A percentile compares a stretch with the other conserved stretches of the same genome.
Conservation (phyloP, 2,797 vertebrate species). For the Halcyon badia region DNA sequence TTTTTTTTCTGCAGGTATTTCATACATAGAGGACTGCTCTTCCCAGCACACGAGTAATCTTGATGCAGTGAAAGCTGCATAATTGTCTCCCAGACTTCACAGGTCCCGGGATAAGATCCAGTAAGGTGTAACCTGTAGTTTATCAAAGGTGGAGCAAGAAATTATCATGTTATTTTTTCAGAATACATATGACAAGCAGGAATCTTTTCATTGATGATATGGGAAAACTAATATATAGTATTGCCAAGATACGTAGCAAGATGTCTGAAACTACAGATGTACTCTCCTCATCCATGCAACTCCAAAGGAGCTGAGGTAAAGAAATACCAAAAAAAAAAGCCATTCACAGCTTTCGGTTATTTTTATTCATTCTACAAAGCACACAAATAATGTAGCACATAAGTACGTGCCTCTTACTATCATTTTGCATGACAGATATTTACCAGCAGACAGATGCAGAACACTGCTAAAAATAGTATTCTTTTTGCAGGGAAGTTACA, state of each 20-base stretch:
- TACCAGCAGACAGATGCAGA: not conserved
- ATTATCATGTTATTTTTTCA: not conserved
- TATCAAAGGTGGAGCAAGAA: not conserved
- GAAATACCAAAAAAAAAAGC: not conserved
- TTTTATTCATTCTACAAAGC: not conserved
- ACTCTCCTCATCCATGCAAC: not conserved
- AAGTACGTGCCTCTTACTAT: not conserved
- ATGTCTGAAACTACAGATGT: not conserved
- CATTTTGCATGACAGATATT: not conserved
- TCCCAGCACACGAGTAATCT: not conserved
- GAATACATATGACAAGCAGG: not conserved
- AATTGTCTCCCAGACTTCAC: not conserved
- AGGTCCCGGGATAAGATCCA: not conserved
- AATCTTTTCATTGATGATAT: not conserved
- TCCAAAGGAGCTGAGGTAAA: not conserved
- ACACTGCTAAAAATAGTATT: not conserved
- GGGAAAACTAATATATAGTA: not conserved
- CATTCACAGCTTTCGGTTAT: not conserved
- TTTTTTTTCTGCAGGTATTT: not conserved
- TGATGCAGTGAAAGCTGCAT: not conserved
- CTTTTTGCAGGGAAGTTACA: not conserved
- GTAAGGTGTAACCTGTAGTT: not conserved
- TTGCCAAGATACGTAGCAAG: not conserved
- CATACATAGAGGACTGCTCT: not conserved
- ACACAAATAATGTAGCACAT: not conserved